phyloP scores from a whole-genome alignment of 2,113 vertebrate genomes.

The Odocoileus hemionus region DNA sequence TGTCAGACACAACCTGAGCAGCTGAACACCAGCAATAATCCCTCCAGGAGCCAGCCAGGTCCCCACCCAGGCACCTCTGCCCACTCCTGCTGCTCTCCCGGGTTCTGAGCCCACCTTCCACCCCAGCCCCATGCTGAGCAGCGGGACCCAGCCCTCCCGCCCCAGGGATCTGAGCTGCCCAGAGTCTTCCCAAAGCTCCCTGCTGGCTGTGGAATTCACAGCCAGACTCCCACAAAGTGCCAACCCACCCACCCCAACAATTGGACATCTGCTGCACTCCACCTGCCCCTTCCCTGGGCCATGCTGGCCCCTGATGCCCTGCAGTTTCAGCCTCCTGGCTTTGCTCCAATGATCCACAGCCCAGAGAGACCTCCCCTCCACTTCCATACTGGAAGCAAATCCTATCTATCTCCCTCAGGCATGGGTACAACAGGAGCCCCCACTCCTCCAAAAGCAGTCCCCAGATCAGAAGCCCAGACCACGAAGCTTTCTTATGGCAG shows the following conservation, averaged over 20 bases:
- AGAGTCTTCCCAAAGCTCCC: not conserved
- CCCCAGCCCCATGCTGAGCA: not conserved
- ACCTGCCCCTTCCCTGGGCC: no score
- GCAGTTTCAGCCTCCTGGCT: rapidly evolving
- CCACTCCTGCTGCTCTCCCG: no score
- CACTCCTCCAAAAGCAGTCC: not conserved
- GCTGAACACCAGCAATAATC: not conserved
- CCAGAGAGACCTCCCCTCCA: not conserved
- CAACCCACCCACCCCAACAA: not conserved
- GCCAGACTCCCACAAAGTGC: not conserved
- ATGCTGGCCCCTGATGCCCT: rapidly evolving
- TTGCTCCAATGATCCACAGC: rapidly evolving
- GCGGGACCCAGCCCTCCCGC: not conserved
- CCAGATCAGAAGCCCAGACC: not conserved
- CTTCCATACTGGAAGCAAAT: not conserved
- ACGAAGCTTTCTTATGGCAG: not conserved
- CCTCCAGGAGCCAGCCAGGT: not conserved
- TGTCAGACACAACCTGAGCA: not conserved
- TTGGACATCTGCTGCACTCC: rapidly evolving
- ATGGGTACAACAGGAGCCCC: not conserved
- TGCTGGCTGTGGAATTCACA: not conserved
- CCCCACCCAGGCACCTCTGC: not conserved
- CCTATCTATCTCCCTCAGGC: not conserved
- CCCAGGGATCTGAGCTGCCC: not conserved
- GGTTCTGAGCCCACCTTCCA: no score